These are phyloP conservation scores for Thamnophis sirtalis DNA, from an alignment of 2,113 vertebrate species.

Conservation along the genomic window DNA sequence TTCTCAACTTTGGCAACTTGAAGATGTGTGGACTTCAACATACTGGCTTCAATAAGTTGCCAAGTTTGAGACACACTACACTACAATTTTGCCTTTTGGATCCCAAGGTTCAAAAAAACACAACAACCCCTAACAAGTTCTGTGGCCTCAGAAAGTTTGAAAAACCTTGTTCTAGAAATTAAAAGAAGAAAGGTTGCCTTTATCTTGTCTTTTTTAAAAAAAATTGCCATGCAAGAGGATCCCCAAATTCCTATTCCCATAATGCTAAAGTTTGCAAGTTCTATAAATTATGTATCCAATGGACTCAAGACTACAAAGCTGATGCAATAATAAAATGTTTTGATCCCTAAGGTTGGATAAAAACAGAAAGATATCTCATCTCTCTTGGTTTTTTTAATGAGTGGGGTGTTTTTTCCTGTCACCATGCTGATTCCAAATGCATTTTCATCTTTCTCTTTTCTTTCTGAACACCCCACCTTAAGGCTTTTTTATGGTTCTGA, in stretches of 20 bases:
- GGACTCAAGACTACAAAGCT: neutral
- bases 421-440: neutral
- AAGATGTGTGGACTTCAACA: neutral
- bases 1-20: neutral
- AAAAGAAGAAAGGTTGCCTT: neutral
- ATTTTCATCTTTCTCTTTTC: neutral
- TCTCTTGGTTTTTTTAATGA: neutral
- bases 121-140: neutral
- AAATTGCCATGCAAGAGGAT: neutral
- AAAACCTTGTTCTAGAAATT: neutral
- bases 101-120: neutral
- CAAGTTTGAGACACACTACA: neutral
- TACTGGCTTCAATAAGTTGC: neutral
- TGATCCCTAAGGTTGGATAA: neutral
- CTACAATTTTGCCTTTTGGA: neutral
- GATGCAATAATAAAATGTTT: neutral
- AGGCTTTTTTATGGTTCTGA: neutral
- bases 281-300: neutral
- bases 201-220: neutral
- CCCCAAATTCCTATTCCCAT: neutral
- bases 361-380: neutral
- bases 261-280: neutral
- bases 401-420: neutral
- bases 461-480: neutral
- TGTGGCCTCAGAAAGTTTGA: neutral